Evolutionary conservation across 2,113 vertebrate genomes (phyloP), one percentile per base, ranked within the genome.

Genomic region (Rhegmatorhina hoffmannsi): DNA sequence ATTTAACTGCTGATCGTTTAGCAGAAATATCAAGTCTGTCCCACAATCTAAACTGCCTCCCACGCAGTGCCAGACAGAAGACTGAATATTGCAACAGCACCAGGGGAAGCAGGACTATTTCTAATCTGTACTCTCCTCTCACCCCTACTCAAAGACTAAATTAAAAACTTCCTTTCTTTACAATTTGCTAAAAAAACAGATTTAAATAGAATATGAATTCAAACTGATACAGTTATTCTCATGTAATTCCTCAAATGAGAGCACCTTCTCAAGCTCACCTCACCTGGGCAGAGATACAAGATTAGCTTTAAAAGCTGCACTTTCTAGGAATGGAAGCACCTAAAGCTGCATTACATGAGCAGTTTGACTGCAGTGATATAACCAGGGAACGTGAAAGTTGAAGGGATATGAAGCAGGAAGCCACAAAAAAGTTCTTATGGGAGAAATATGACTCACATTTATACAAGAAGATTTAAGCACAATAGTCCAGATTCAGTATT

Each of bases 1-100:
- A 70, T 77, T 93, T 90, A 87, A 44, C 59, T 85, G 53, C 62
- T 90, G 84, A 96, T 87, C 28, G 1, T 85, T 96, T 19, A 87
- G 92, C 66, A 90, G 81, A 94, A 94, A 93, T 85, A 94, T 49
- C 94, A 93, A 77, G 76, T 55, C 68, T 70, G 47, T 74, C 63
- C 72, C 60, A 77, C 44, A 73, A 74, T 55, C 83, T 83, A 90
- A 93, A 93, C 76, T 86, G 75, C 63, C 49, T 94, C 83, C 90
- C 79, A 95, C 59, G 19, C 67, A 58, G 55, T 69, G 59, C 46
- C 84, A 77, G 58, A 55, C 2, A 79, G 55, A 73, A 59, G 83
- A 93, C 0, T 77, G 47, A 90, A 58, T 64, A 69, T 34, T 77
- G 47, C 55, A 80, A 34, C n/a, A 87, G 50, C 63, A 86, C 44